These are phyloP conservation scores for Bellardia pandia DNA, from an alignment of 2,888 invertebrate species.

Conservation along the genomic window DNA sequence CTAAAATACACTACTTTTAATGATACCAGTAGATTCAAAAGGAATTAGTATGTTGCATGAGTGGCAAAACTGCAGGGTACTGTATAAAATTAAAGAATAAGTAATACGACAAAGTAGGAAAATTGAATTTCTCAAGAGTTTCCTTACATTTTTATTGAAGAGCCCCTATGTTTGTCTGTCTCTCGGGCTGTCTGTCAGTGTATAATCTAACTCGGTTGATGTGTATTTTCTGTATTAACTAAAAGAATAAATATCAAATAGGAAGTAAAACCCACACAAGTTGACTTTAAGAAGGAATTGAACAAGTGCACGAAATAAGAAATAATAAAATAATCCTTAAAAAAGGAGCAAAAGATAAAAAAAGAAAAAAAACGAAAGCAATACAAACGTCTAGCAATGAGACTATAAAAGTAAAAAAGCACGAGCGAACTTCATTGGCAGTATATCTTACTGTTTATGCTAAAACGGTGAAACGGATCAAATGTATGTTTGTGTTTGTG, in stretches of 20 bases:
- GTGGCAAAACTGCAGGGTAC: conserved; percentile 17
- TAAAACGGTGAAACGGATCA: conserved; percentile 30
- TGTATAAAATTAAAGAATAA: conserved; percentile 42
- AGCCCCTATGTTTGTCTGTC: neutral
- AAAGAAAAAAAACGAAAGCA: conserved; percentile 64
- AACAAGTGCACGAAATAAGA: conserved; percentile 73
- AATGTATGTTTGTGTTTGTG: conserved; percentile 15
- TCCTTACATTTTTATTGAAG: conserved; percentile 44
- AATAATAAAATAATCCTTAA: conserved; percentile 74
- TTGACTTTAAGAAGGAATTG: conserved; percentile 67
- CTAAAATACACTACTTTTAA: neutral
- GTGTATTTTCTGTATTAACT: conserved; percentile 55
- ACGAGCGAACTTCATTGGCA: conserved; percentile 68
- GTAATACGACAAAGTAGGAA: conserved; percentile 60
- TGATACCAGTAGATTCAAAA: neutral
- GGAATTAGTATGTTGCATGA: too few relatives aligned
- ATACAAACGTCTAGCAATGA: conserved; percentile 55
- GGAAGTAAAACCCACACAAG: conserved; percentile 68
- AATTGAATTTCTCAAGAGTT: conserved; percentile 72
- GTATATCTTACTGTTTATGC: conserved; percentile 63
- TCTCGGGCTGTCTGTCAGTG: neutral
- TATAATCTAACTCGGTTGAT: neutral
- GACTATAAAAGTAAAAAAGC: conserved; percentile 67
- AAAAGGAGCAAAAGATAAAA: conserved; percentile 52
- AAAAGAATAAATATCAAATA: conserved; percentile 58